Conservation (phyloP, 2,888 invertebrate species). For the Alentia gelatinosa region DNA sequence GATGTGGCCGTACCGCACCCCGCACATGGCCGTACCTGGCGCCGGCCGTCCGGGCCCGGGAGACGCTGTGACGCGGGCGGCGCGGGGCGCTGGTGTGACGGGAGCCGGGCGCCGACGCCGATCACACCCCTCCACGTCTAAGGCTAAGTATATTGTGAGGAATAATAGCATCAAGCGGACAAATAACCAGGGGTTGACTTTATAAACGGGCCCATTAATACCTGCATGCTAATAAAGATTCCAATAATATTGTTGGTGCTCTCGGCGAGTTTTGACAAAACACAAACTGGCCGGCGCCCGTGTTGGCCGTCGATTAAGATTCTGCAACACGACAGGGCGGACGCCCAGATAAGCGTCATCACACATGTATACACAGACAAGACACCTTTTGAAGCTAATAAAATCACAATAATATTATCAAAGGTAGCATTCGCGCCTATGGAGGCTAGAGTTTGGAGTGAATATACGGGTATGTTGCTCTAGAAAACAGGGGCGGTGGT, state of each 20-base stretch:
- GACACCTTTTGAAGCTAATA: constrained; percentile 47
- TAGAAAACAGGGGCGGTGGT: constrained; percentile 5
- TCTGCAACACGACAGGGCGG: not conserved
- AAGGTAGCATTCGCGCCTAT: constrained; percentile 29
- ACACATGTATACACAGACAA: not conserved
- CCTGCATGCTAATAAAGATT: constrained; percentile 38
- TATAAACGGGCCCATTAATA: not conserved
- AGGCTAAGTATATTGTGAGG: constrained; percentile 43
- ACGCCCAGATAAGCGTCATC: not conserved
- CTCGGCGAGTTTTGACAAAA: constrained; percentile 16
- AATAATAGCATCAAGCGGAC: constrained; percentile 25
- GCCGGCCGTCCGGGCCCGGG: too few species aligned
- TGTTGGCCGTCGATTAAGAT: not conserved
- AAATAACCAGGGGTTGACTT: constrained; percentile 21
- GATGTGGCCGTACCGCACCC: too few species aligned
- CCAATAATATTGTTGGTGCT: constrained; percentile 25
- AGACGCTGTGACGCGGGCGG: too few species aligned
- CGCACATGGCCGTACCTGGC: too few species aligned
- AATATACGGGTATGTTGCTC: constrained; percentile 30
- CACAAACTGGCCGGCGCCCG: not conserved
- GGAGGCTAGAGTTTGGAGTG: constrained; percentile 28
- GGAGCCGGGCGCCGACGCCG: not conserved
- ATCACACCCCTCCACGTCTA: not conserved
- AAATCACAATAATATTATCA: constrained; percentile 48
- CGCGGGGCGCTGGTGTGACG: not conserved